These are phyloP conservation scores for Dinothrombium tinctorium DNA, from an alignment of 1,140 invertebrate genomes.

Conservation along the genomic window DNA sequence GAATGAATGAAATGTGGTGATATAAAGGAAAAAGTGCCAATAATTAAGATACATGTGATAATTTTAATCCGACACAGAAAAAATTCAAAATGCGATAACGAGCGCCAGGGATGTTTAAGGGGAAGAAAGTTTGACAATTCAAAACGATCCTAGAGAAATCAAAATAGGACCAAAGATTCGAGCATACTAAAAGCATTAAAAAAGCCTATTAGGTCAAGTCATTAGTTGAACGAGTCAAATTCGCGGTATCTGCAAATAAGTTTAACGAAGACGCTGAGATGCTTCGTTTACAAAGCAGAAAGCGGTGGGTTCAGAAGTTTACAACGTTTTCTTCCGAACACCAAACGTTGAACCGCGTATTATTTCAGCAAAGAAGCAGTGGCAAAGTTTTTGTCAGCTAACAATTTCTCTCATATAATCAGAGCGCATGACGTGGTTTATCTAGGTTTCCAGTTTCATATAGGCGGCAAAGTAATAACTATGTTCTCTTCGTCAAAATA, in stretches of 20 bases:
- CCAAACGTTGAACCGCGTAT: slow-evolving; percentile 39
- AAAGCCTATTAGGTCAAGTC: no score
- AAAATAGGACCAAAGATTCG: no score
- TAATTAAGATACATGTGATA: no score
- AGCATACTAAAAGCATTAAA: no score
- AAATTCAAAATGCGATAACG: no score
- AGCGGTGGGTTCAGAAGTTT: neutral
- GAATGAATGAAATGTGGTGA: no score
- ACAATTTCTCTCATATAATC: slow-evolving; percentile 38
- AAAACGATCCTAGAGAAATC: no score
- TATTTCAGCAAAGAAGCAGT: slow-evolving; percentile 39
- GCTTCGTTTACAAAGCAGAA: slow-evolving; percentile 2
- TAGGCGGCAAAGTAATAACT: slow-evolving; percentile 34
- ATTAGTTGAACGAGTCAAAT: no score
- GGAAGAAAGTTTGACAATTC: no score
- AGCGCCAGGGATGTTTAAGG: no score
- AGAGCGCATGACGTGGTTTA: slow-evolving; percentile 41
- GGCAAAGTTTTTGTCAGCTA: slow-evolving; percentile 33
- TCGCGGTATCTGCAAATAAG: slow-evolving; percentile 21
- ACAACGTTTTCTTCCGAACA: slow-evolving; percentile 39
- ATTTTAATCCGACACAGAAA: no score
- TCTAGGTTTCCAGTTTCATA: slow-evolving; percentile 21
- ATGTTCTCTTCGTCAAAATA: slow-evolving; percentile 42
- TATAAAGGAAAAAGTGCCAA: no score
- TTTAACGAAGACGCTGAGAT: slow-evolving; percentile 7